Evolutionary conservation across 2,888 invertebrate species (phyloP).

Genomic region (Spilosoma lubricipeda): DNA sequence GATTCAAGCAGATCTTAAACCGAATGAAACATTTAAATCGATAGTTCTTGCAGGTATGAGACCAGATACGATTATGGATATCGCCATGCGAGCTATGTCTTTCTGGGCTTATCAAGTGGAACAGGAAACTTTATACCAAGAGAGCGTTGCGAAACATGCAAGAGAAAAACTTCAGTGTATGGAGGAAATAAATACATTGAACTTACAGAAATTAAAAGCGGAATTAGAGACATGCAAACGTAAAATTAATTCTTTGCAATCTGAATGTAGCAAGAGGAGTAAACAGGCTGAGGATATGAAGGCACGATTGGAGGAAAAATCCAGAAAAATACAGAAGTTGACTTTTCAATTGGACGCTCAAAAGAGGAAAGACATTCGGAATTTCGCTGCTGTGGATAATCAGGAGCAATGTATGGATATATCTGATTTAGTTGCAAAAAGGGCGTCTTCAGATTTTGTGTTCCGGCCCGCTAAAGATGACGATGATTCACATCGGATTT

Average conservation of each 20-base stretch:
- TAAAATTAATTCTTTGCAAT: slow-evolving; percentile 75
- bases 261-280: slow-evolving; percentile 77
- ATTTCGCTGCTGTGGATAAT: slow-evolving; percentile 64
- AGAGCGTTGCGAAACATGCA: slow-evolving; percentile 79
- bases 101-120: slow-evolving; percentile 85
- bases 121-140: slow-evolving; percentile 83
- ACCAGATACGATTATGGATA: slow-evolving; percentile 84
- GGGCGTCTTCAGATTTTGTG: slow-evolving; percentile 73
- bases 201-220: slow-evolving; percentile 79
- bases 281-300: slow-evolving; percentile 80
- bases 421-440: slow-evolving; percentile 75
- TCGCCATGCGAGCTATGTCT: slow-evolving; percentile 85
- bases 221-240: slow-evolving; percentile 81
- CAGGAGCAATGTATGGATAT: slow-evolving; percentile 78
- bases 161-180: slow-evolving; percentile 79
- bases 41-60: slow-evolving; percentile 84
- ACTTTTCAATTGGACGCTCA: slow-evolving; percentile 78
- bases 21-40: slow-evolving; percentile 83
- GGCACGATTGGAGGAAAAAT: slow-evolving; percentile 77
- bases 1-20: slow-evolving; percentile 83
- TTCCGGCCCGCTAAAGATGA: slow-evolving; percentile 75
- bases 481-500: slow-evolving; percentile 64
- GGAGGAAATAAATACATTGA: slow-evolving; percentile 79
- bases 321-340: slow-evolving; percentile 80
- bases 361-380: slow-evolving; percentile 74